phyloP scores from a whole-genome alignment of 2,797 vertebrate species.

The Leuciscus waleckii region DNA sequence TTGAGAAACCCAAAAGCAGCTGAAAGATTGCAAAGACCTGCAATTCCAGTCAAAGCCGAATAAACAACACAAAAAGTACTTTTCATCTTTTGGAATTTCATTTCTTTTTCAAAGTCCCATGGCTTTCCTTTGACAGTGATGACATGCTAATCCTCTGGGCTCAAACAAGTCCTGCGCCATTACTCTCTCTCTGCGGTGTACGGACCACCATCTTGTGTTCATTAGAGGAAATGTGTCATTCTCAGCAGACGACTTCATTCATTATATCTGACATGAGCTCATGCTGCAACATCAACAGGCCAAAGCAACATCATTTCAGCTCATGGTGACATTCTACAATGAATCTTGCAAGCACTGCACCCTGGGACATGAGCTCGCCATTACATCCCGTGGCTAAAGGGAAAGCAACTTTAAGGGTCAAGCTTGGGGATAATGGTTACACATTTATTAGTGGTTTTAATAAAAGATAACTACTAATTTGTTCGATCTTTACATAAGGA shows the following conservation, averaged over 20 bases:
- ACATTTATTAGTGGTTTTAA: not conserved
- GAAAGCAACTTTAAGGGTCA: not conserved
- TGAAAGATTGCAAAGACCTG: not conserved
- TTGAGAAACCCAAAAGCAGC: not conserved
- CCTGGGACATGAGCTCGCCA: not conserved
- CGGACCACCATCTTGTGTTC: conserved; percentile 37
- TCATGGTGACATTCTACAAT: conserved; percentile 29
- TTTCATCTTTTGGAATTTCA: conserved; percentile 17
- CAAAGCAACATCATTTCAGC: conserved; percentile 37
- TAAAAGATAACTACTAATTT: not conserved
- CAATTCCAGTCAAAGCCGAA: not conserved
- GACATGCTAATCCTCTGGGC: conserved; percentile 37
- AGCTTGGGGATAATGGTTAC: not conserved
- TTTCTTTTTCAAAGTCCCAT: conserved; percentile 15
- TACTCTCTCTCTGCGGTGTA: conserved; percentile 1
- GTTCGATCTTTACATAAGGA: not conserved
- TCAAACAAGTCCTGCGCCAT: conserved; percentile 4
- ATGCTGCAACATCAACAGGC: conserved; percentile 40
- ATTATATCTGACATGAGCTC: conserved; percentile 38
- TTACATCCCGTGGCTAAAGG: not conserved
- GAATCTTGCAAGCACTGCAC: conserved; percentile 22
- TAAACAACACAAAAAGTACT: conserved; percentile 36
- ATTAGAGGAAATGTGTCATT: conserved; percentile 32
- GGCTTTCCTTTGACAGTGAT: conserved; percentile 39
- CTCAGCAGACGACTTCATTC: conserved; percentile 36